phyloP scores from a whole-genome alignment of 2,888 invertebrate species.

The Sericinus montela region DNA sequence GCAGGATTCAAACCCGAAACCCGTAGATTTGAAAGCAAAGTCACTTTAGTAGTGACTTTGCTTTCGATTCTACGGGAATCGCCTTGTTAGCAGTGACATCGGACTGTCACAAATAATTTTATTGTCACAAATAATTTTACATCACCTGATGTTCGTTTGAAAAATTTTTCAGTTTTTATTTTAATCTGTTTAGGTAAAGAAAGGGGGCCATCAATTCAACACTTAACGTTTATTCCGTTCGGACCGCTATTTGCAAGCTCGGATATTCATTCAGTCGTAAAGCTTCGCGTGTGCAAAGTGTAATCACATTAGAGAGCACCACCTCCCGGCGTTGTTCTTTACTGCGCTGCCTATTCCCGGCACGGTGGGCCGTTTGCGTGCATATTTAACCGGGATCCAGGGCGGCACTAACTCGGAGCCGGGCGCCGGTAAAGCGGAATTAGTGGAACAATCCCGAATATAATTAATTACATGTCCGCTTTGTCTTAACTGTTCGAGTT shows the following conservation, averaged over 20 bases:
- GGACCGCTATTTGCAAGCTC: neutral
- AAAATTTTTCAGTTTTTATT: no score
- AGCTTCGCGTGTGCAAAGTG: slow-evolving; percentile 24
- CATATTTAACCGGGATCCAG: slow-evolving; percentile 54
- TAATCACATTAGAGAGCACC: slow-evolving; percentile 56
- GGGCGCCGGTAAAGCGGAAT: slow-evolving; percentile 31
- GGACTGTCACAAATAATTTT: no score
- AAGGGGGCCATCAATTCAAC: neutral
- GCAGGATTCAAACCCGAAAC: no score
- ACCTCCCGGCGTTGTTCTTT: slow-evolving; percentile 43
- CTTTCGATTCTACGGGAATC: no score
- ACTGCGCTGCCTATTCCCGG: slow-evolving; percentile 45
- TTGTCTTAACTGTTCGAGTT: slow-evolving; percentile 29
- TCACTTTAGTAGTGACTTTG: no score
- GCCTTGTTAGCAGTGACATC: no score
- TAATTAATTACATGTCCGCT: slow-evolving; percentile 34
- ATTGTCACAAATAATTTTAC: no score
- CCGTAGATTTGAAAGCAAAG: no score
- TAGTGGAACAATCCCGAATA: slow-evolving; percentile 35
- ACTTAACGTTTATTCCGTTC: neutral
- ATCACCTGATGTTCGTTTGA: no score
- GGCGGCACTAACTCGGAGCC: slow-evolving; percentile 24
- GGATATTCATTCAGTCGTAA: slow-evolving; percentile 10
- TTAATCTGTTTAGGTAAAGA: neutral
- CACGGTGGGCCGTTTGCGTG: slow-evolving; percentile 46